These are phyloP conservation scores for Watsonalla cultraria DNA, from an alignment of 2,888 invertebrate genomes.

Conservation along the genomic window DNA sequence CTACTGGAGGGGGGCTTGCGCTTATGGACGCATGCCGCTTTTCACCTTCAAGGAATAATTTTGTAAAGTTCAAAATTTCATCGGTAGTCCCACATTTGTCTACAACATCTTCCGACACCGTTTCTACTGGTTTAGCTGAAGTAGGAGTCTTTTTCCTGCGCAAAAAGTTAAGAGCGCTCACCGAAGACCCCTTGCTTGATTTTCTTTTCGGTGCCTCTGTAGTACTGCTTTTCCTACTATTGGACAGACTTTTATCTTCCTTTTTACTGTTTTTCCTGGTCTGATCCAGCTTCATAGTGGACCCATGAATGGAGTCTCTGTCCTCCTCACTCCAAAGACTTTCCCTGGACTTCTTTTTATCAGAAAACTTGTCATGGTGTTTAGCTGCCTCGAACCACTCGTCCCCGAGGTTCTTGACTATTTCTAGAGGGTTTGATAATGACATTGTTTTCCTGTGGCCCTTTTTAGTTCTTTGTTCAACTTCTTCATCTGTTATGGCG, in stretches of 20 bases:
- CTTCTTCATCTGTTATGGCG: conserved; percentile 70
- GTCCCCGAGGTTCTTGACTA: conserved; percentile 67
- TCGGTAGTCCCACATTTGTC: conserved; percentile 46
- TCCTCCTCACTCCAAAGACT: conserved; percentile 74
- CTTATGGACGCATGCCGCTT: conserved; percentile 48
- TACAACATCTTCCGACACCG: conserved; percentile 54
- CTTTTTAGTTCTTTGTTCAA: conserved; percentile 53
- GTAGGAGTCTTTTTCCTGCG: conserved; percentile 66
- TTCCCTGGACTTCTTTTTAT: conserved; percentile 69
- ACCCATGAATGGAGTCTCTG: conserved; percentile 63
- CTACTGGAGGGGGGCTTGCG: conserved; percentile 42
- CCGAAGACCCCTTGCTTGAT: conserved; percentile 65
- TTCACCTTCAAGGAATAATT: conserved; percentile 64
- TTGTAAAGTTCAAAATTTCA: conserved; percentile 60
- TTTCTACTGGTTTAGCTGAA: conserved; percentile 57
- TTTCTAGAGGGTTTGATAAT: conserved; percentile 68
- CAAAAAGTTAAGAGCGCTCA: conserved; percentile 64
- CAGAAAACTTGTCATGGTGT: conserved; percentile 60
- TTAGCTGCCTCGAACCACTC: conserved; percentile 67
- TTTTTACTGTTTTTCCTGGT: conserved; percentile 64
- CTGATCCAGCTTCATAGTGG: conserved; percentile 55
- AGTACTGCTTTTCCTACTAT: conserved; percentile 53
- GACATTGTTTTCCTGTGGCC: conserved; percentile 73
- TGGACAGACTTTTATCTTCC: conserved; percentile 51
- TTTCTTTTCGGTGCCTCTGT: conserved; percentile 63